Base-by-base conservation (phyloP, 2,797 vertebrate genomes). In the Miichthys miiuy region DNA sequence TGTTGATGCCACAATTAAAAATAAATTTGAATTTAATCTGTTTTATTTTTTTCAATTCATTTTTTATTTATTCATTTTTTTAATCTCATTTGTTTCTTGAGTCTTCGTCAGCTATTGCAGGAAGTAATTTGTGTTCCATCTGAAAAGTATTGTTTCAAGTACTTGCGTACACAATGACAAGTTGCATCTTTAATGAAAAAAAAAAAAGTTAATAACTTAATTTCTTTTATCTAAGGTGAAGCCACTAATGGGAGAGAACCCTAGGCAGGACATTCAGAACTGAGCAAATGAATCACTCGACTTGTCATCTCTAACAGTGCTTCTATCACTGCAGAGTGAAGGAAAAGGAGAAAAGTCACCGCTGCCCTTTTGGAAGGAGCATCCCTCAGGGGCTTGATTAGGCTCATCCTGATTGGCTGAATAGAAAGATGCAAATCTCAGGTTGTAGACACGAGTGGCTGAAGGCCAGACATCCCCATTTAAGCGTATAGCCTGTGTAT, bases 391-490 rank as follows among this genome's bases (percentile, higher is more conserved):
- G 70, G 41, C 50, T 77, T 63, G 27, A 79, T 64, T 41, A 61
- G 30, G 46, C 34, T 41, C 14, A 56, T 78, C 38, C 51, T 71
- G 52, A 74, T 47, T 23, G 65, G 63, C 18, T 52, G 46, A 73
- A 44, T 47, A 38, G 34, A 74, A 54, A 34, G 51, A 79, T 71
- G 56, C 34, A 60, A 73, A 68, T 69, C 71, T 38, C 2, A 25
- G 34, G 55, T 48, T 54, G 56, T 44, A 68, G 67, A 64, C 52
- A 20, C 27, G 3, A 11, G 21, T 20, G 38, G 50, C 66, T 63
- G 55, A 65, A 65, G 68, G 80, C 46, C 30, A 72, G 44, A 75
- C 54, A 68, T 25, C 21, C 30, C 51, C 42, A 62, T 77, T 81
- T 67, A 68, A 72, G 8, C 61, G 46, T 25, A n/a, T 69, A 55